Evolutionary conservation across 2,888 invertebrate species (phyloP).

Genomic region (Tinea pellionella): DNA sequence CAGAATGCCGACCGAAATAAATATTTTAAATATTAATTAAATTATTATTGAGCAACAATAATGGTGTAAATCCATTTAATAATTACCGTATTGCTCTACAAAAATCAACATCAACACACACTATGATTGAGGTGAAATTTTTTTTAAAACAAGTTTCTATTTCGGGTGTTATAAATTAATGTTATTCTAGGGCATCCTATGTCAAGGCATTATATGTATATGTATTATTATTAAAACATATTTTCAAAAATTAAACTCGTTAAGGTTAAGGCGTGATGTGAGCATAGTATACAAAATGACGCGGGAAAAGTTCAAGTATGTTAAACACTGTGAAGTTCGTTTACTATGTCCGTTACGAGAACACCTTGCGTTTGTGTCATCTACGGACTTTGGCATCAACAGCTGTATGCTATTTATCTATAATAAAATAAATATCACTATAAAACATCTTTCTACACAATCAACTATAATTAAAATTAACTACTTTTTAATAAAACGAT

Average conservation of each 20-base stretch:
- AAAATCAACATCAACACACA: no score
- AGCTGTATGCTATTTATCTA: slow-evolving; percentile 37
- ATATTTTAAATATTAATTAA: no score
- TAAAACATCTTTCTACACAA: slow-evolving; percentile 22
- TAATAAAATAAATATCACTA: slow-evolving; percentile 22
- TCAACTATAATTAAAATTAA: slow-evolving; percentile 16
- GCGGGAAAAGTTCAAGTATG: not conserved
- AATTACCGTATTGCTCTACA: no score
- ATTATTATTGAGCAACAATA: no score
- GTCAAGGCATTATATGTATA: no score
- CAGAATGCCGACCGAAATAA: no score
- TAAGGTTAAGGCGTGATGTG: not conserved
- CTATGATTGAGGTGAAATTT: no score
- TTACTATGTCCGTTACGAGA: slow-evolving; percentile 42
- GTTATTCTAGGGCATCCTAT: no score
- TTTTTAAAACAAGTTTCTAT: no score
- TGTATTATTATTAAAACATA: no score
- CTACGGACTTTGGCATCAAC: slow-evolving; percentile 57
- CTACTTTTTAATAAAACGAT: slow-evolving; percentile 29
- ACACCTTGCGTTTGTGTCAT: slow-evolving; percentile 56
- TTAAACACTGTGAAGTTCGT: not conserved
- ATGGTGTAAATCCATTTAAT: no score
- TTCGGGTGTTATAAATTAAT: no score
- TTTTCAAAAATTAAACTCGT: not conserved
- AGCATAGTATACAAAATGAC: not conserved